Base-by-base conservation (phyloP, 2,113 vertebrate species). In the Poeciliopsis turrubarensis region DNA sequence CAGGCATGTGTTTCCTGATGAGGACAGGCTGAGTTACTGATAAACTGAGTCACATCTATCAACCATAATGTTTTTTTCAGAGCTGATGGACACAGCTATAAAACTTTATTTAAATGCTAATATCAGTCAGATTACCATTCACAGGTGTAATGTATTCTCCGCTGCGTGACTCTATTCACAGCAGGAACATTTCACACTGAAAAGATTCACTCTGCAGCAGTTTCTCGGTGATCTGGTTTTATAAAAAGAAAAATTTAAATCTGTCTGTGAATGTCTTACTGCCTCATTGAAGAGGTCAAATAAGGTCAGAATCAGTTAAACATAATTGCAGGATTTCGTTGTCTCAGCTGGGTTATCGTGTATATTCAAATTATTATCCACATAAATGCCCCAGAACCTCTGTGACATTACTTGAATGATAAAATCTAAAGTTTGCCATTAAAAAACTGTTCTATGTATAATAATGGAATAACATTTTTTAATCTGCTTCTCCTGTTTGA, bases 21-120 rank as follows among this genome's bases (percentile, higher is more conserved):
- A 73, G 60, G 5, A 65, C 44, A 66, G 63, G 29, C 47, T 34
- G 73, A 44, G 60, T 60, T 72, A 51, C 65, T 78, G 89, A 79
- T 82, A 82, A 75, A 83, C 82, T 37, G 82, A 85, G 44, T 27
- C 70, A 78, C 84, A 91, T 89, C 73, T 79, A 87, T 92, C 85
- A 88, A 75, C 44, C 54, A n/a, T 44, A 81, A 77, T 78, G 85
- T 89, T 75, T 85, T 72, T 60, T 34, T 82, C 78, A 77, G n/a
- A 67, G 37, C 64, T 39, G 64, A 65, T 65, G 25, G 32, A 71
- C 77, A 75, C 44, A 51, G 76, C 74, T 75, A 66, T 81, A 78
- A 80, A 86, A 81, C 83, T 86, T 89, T 89, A 92, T 92, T 92
- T 90, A 91, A 92, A 92, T 92, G 90, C 86, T 91, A 92, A 90